Evolutionary conservation across 1,140 invertebrate genomes (phyloP).

Genomic region (Eupeodes corollae): DNA sequence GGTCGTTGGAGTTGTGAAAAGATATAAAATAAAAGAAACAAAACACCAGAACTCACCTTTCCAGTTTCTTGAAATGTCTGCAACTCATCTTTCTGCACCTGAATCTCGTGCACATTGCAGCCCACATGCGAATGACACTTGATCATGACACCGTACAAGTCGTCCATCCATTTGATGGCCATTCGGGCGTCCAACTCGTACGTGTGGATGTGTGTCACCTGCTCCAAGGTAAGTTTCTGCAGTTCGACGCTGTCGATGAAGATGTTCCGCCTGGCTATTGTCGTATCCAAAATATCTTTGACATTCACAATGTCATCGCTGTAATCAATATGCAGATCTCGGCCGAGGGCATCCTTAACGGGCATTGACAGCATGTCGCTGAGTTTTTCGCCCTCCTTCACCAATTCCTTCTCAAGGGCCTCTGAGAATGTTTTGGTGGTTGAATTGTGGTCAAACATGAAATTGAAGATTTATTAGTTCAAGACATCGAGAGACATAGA

Average conservation of each 20-base stretch:
- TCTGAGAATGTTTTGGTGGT: constrained; percentile 38
- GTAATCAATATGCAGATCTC: constrained; percentile 62
- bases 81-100: constrained; percentile 61
- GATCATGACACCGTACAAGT: constrained; percentile 58
- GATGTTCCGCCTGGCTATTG: constrained; percentile 50
- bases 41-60: constrained; percentile 41
- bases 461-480: too few relatives aligned
- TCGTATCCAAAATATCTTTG: constrained; percentile 53
- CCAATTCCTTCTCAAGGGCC: constrained; percentile 51
- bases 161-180: constrained; percentile 62
- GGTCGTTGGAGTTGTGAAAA: too few relatives aligned
- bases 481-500: too few relatives aligned
- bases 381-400: constrained; percentile 66
- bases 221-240: constrained; percentile 62
- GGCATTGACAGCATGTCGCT: constrained; percentile 68
- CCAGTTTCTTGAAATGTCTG: constrained; percentile 67
- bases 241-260: constrained; percentile 59
- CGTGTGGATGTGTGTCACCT: constrained; percentile 58
- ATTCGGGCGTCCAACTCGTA: constrained; percentile 66
- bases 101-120: constrained; percentile 58
- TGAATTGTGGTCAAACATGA: too few relatives aligned
- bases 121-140: constrained; percentile 60
- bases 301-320: constrained; percentile 59
- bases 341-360: constrained; percentile 64
- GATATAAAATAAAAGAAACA: not conserved